Base-by-base conservation (phyloP, 2,797 vertebrate species). In the Manis javanica region DNA sequence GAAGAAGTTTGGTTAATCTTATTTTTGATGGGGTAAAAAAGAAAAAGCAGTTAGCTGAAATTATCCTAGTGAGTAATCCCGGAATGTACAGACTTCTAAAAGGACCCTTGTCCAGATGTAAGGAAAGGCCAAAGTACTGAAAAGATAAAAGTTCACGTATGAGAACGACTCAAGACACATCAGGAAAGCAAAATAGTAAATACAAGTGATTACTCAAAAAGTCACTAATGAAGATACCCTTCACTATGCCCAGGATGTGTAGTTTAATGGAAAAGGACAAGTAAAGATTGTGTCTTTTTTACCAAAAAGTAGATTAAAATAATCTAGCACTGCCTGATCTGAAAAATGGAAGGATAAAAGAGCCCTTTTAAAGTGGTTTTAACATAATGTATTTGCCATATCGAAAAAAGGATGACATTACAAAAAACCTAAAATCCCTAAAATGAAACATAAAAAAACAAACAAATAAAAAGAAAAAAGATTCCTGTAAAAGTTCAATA, bases 221-320 rank as follows among this genome's bases (percentile, higher is more conserved):
- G 49, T 42, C 59, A 82, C 24, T 37, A 86, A 19, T 69, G 26
- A 91, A 87, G 53, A n/a, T 81, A 26, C 9, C 37, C 31, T 75
- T 79, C 74, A 90, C 4, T 69, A 93, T 16, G 11, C 11, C 55
- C 29, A 49, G 51, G 37, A 72, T 37, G 2, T 55, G 13, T 16
- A 78, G 64, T 46, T 93, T 72, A 90, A 90, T 12, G 2, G 29
- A 81, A 86, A 49, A 88, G 61, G 42, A 59, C n/a, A 86, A 63
- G 23, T 55, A 72, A 91, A 92, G 72, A 92, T 10, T 87, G 14
- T 68, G 19, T 78, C 46, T n/a, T 78, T 68, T 37, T 96, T 57
- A 87, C 37, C 39, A 91, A 96, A 87, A 94, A 49, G 42, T 4
- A 86, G 23, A 71, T 83, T 79, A 91, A 92, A 86, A 69, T 84